A percentile compares a stretch with the other conserved stretches of the same genome.
Conservation (phyloP, 2,888 invertebrate species). For the Drosophila antonietae region DNA sequence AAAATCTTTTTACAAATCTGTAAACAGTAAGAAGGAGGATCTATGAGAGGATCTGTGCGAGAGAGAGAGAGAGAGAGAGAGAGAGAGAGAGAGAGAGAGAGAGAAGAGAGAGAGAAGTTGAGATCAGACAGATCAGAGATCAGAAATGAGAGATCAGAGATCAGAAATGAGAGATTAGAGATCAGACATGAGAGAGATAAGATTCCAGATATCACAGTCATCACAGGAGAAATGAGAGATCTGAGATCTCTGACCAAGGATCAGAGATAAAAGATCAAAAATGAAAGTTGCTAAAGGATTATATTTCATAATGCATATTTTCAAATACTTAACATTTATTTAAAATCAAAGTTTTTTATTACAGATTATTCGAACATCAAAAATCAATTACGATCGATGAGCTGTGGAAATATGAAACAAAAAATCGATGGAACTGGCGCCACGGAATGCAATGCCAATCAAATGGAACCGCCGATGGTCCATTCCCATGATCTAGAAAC, state of each 20-base stretch:
- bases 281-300: background rate
- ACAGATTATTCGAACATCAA: background rate
- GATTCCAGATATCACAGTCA: background rate
- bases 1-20: background rate
- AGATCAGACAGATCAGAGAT: background rate
- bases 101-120: too few relatives aligned
- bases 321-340: background rate
- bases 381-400: background rate
- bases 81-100: too few relatives aligned
- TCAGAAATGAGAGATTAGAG: background rate
- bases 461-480: constrained; percentile 1
- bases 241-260: background rate
- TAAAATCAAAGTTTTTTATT: background rate
- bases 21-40: too few relatives aligned
- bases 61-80: too few relatives aligned
- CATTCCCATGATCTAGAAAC: background rate
- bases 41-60: too few relatives aligned
- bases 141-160: background rate
- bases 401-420: background rate
- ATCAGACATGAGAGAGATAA: too few relatives aligned
- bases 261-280: background rate
- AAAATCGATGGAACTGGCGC: background rate
- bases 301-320: too few relatives aligned
- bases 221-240: background rate
- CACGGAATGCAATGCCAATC: constrained; percentile 23